These are phyloP conservation scores for Noctua fimbriata DNA, from an alignment of 2,888 invertebrate species.

Conservation along the genomic window DNA sequence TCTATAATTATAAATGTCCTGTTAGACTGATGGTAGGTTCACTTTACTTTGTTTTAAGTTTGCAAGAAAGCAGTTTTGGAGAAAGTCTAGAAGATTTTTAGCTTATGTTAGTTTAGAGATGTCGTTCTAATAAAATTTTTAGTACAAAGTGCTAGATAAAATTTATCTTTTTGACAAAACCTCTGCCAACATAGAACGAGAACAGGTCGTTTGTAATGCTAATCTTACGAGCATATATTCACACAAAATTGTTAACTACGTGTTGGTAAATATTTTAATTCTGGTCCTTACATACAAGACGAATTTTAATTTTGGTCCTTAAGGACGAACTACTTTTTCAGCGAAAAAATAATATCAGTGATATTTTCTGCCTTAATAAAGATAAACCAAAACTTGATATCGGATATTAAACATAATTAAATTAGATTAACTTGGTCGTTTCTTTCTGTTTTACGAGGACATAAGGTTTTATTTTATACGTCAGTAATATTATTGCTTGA, in stretches of 20 bases:
- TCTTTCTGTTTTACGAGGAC: slow-evolving; percentile 4
- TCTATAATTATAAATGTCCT: background rate
- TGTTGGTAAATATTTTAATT: background rate
- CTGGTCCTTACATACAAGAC: background rate
- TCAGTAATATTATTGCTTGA: background rate
- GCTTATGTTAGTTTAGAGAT: background rate
- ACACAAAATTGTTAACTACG: slow-evolving; percentile 18
- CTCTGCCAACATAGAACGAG: slow-evolving; percentile 14
- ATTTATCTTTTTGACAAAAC: slow-evolving; percentile 27
- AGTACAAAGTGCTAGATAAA: slow-evolving; percentile 3
- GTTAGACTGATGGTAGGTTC: background rate
- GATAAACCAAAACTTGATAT: slow-evolving; percentile 19
- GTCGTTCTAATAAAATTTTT: background rate
- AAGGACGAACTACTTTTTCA: background rate
- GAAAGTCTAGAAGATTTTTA: background rate
- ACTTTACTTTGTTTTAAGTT: background rate
- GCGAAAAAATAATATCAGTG: background rate
- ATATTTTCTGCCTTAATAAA: background rate
- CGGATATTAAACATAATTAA: slow-evolving; percentile 35
- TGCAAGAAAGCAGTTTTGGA: background rate
- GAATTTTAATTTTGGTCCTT: slow-evolving; percentile 4
- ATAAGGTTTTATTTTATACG: slow-evolving; percentile 19
- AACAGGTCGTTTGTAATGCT: slow-evolving; percentile 37
- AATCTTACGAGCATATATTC: slow-evolving; percentile 36
- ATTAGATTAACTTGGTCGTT: slow-evolving; percentile 31